Conservation (phyloP, 2,888 invertebrate species). For the Stenoptilia bipunctidactyla region DNA sequence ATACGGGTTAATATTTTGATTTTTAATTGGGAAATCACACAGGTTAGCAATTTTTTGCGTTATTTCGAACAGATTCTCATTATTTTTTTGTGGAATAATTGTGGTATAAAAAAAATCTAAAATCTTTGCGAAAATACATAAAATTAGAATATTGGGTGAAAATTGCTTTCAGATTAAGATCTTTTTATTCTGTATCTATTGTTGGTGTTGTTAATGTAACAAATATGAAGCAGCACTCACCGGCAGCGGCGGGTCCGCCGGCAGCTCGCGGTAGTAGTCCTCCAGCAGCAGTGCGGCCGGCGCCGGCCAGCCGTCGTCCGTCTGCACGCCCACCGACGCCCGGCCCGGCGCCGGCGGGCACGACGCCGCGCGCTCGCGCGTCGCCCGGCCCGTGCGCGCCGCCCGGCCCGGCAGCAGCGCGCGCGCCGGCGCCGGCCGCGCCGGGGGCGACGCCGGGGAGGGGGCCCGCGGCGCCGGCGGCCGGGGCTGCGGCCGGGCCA, state of each 20-base stretch:
- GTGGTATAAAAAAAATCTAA: no score
- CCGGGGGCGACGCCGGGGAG: slow-evolving; percentile 40
- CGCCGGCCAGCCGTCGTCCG: slow-evolving; percentile 77
- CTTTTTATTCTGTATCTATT: no score
- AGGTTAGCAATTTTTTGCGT: no score
- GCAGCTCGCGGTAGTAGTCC: slow-evolving; percentile 68
- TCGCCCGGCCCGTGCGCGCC: slow-evolving; percentile 12
- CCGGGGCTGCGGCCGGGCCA: slow-evolving; percentile 35
- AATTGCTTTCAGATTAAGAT: no score
- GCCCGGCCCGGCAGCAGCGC: slow-evolving; percentile 7
- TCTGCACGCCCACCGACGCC: slow-evolving; percentile 63
- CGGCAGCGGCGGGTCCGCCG: slow-evolving; percentile 32
- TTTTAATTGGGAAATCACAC: no score
- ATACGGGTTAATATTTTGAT: no score
- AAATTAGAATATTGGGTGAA: slow-evolving; percentile 1
- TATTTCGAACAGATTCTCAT: no score
- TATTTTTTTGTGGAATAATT: no score
- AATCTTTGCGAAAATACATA: slow-evolving; percentile 4
- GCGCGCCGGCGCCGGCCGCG: slow-evolving; percentile 14
- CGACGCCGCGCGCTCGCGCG: slow-evolving; percentile 12
- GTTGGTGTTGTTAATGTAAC: no score
- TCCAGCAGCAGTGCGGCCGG: slow-evolving; percentile 83
- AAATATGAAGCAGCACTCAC: slow-evolving; percentile 19
- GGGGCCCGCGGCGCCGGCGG: slow-evolving; percentile 18
- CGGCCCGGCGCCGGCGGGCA: slow-evolving; percentile 10